Base-by-base conservation (phyloP, 1,140 invertebrate species). In the Arion vulgaris region DNA sequence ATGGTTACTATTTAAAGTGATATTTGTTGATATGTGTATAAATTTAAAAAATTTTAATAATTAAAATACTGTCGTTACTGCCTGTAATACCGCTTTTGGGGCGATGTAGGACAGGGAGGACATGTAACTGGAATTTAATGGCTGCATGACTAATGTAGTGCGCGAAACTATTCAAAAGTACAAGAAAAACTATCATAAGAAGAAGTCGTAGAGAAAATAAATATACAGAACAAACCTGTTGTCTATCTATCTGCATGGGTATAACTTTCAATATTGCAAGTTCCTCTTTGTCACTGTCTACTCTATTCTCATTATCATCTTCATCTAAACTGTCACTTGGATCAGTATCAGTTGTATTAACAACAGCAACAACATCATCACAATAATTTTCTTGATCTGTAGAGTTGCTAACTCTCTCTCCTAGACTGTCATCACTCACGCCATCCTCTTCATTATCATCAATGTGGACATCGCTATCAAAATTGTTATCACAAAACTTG, bases 301-400 rank as follows among this genome's bases (percentile, higher is more conserved):
- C 17, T 39, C 17, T 41, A 73, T 39, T 73, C 17, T 73, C 32
- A 41, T 76, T 28, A 41, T 76, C 17, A 28, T 49, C 34, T 26
- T 77, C 53, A 77, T 77, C 75, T 45, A 45, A 39, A 77, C 45
- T 49, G 53, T 77, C 53, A 77, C 45, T 49, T 26, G 23, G 53
- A 77, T 73, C 38, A 39, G 62, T 32, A 32, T 66, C 62, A 28
- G 62, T 1, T 2, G 2, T 57, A 57, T 23, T 23, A 73, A 5
- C 36, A 73, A 0, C 71, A 73, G 23, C 36, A 73, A 17, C 15
- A 73, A 4, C 71, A 23, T 51, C 75, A 77, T 53, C 71, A 73
- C n/a, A 26, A 73, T 0, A 28, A 39, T 2, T 5, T 36, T 26
- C 17, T 73, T 23, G 4, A 7, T 7, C 23, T 11, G 36, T 57